Evolutionary conservation across 2,888 invertebrate species (phyloP), one percentile per base, ranked within the genome.

Genomic region (Cheilosia pagana): DNA sequence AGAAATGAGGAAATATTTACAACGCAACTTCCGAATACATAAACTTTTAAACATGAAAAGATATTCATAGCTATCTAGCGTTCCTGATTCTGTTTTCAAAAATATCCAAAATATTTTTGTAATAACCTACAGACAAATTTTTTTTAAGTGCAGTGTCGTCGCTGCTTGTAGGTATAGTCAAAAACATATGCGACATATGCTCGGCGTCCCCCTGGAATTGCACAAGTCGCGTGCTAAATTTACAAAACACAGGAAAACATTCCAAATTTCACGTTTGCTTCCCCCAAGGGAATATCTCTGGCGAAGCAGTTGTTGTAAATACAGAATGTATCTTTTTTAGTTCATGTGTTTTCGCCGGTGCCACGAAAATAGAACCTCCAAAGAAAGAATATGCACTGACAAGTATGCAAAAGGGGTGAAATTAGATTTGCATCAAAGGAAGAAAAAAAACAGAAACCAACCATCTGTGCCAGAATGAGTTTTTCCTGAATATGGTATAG

Each of bases 181-280:
- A 45, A 50, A 52, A 31, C 50, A 59, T 28, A 19, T 10, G 45
- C 48, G 63, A 63, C 62, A 45, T 52, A 21, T 62, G 48, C n/a
- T 48, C 21, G 45, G 25, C n/a, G 48, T 31, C 53, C 41, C 75
- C 43, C 35, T 67, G 65, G 60, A 67, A 67, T 50, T 67, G 52
- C 52, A 76, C 19, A 59, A 76, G 53, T 67, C 76, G 76, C 67
- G 67, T 60, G 76, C 67, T 76, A 67, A 76, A 65, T 60, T 59
- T 67, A 76, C 76, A 67, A 41, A 70, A 70, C 57, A 70, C 35
- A 70, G 43, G 53, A 62, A 62, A 63, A 55, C 43, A 53, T 65
- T 57, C 19, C 23, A 55, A 65, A 65, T 65, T 48, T 57, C 35
- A 68, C 45, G 68, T 57, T 45, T n/a, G 35, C 48, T 70, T 57